Conservation (phyloP, 2,113 vertebrate genomes). For the Callocephalon fimbriatum region DNA sequence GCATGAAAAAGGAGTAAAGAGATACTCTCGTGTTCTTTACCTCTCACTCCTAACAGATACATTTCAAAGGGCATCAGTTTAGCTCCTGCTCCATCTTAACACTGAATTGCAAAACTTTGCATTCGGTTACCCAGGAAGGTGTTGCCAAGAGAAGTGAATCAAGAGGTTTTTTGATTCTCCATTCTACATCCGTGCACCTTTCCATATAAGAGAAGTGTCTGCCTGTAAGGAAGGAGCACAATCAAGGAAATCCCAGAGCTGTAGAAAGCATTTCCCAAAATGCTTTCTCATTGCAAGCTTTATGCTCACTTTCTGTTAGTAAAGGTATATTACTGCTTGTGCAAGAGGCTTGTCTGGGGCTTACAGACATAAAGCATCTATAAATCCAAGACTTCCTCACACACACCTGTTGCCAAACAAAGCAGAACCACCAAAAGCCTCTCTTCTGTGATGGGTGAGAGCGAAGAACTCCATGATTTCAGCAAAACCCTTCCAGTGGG, state of each 20-base stretch:
- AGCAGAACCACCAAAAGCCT: neutral
- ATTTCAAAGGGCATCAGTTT: neutral
- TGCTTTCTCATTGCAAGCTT: neutral
- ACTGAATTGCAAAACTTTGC: neutral
- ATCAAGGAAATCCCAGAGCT: neutral
- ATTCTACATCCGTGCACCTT: neutral
- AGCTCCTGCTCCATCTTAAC: accelerated
- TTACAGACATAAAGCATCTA: neutral
- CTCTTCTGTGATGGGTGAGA: neutral
- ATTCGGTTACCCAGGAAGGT: neutral
- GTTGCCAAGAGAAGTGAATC: neutral
- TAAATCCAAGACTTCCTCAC: neutral
- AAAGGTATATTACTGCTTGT: neutral
- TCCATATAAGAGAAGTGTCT: neutral
- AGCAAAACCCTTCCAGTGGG: neutral
- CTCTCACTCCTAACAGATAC: neutral
- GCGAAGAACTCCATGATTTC: neutral
- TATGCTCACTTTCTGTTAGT: neutral
- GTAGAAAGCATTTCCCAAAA: neutral
- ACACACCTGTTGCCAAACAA: neutral
- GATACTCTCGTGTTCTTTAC: neutral
- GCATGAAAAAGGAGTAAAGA: neutral
- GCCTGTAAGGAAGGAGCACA: neutral
- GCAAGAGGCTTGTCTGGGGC: neutral
- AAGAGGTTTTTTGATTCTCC: neutral